phyloP scores from a whole-genome alignment of 2,888 invertebrate genomes.

The Plebejus anna region DNA sequence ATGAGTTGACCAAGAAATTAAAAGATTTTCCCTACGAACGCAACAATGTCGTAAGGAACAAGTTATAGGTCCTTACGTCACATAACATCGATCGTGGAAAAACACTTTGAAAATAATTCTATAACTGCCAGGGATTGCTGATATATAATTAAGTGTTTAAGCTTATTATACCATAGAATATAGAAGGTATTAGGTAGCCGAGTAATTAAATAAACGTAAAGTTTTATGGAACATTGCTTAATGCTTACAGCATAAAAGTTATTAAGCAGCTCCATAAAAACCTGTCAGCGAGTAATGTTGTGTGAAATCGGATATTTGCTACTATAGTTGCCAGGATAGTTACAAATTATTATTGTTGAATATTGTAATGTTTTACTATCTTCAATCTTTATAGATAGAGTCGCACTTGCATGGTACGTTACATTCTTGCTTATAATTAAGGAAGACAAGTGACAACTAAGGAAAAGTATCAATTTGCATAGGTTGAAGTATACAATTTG shows the following conservation, averaged over 20 bases:
- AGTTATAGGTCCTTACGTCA: conserved; percentile 12
- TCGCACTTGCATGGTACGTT: too few relatives aligned
- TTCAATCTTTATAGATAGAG: too few relatives aligned
- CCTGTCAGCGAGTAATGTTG: background rate
- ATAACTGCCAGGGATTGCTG: conserved; percentile 43
- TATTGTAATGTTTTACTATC: too few relatives aligned
- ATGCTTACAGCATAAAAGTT: background rate
- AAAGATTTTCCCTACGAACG: conserved; percentile 1
- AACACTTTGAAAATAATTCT: conserved; percentile 65
- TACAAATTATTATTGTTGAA: too few relatives aligned
- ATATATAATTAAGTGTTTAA: conserved; percentile 18
- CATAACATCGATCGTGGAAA: conserved; percentile 54
- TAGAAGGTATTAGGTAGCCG: background rate
- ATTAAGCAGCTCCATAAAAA: background rate
- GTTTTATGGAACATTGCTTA: background rate
- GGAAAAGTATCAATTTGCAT: background rate
- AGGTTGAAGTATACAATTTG: background rate
- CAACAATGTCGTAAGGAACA: conserved; percentile 22
- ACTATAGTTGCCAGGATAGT: background rate
- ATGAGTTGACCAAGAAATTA: conserved; percentile 6
- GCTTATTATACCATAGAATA: background rate
- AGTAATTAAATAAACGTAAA: background rate
- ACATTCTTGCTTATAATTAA: too few relatives aligned
- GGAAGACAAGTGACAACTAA: background rate
- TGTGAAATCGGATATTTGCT: background rate